These are phyloP conservation scores for Pygoscelis adeliae DNA, from an alignment of 2,113 vertebrate genomes.

Conservation along the genomic window DNA sequence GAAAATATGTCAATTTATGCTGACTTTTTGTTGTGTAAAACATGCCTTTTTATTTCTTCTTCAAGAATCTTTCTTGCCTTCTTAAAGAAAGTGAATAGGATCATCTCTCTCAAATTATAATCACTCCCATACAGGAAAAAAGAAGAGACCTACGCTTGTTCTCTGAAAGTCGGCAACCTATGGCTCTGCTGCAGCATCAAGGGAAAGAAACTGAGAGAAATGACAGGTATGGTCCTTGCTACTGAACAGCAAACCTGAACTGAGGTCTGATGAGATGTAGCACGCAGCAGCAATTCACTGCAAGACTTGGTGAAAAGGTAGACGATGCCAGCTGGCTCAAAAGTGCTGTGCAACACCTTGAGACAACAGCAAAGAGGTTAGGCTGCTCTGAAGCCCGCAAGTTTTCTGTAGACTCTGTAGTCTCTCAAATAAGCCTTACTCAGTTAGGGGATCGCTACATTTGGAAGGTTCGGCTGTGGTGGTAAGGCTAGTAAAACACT, in stretches of 20 bases:
- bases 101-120: constrained; percentile 35
- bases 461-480: not conserved
- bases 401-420: not conserved
- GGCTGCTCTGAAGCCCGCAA: not conserved
- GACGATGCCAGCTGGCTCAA: not conserved
- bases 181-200: not conserved
- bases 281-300: not conserved
- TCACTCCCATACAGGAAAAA: not conserved
- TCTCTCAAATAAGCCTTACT: not conserved
- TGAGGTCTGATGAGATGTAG: not conserved
- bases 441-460: not conserved
- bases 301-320: not conserved
- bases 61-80: not conserved
- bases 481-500: not conserved
- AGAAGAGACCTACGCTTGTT: not conserved
- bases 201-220: not conserved
- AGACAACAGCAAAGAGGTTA: accelerated
- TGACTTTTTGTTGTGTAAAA: not conserved
- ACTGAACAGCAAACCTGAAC: not conserved
- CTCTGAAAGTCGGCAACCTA: not conserved
- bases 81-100: constrained; percentile 26
- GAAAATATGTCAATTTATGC: not conserved
- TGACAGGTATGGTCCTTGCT: not conserved
- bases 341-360: not conserved
- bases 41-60: not conserved